A percentile compares a stretch with the other conserved stretches of the same genome.
These are phyloP conservation scores for Centropus bengalensis DNA, from an alignment of 2,113 vertebrate genomes.

Conservation along the genomic window DNA sequence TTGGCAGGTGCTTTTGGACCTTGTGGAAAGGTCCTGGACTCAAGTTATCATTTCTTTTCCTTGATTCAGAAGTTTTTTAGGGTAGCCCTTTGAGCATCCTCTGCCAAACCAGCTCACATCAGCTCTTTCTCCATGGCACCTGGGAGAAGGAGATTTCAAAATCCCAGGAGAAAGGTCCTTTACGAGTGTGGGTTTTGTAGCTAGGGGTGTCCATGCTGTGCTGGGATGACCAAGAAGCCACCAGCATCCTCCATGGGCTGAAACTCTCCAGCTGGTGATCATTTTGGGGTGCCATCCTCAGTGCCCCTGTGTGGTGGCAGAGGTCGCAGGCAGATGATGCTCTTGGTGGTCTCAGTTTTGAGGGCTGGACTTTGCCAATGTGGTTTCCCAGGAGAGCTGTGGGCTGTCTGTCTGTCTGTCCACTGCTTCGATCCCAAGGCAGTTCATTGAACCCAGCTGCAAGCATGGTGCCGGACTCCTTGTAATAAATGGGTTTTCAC, in stretches of 20 bases:
- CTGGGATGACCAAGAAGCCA: fast-evolving
- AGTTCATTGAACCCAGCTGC: neutral
- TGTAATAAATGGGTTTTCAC: neutral
- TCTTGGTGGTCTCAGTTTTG: fast-evolving
- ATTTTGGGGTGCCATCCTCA: neutral
- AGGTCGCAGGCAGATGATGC: fast-evolving
- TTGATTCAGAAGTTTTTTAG: neutral
- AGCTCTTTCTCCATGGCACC: neutral
- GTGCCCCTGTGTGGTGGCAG: fast-evolving
- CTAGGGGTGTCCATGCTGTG: neutral
- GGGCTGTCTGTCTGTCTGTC: neutral
- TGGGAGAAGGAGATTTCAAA: neutral
- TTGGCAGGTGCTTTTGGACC: neutral
- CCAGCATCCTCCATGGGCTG: neutral
- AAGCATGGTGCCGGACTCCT: neutral
- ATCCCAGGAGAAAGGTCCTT: neutral
- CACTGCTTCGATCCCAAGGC: fast-evolving
- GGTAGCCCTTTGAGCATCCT: neutral
- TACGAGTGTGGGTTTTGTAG: neutral
- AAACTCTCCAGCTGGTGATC: fast-evolving
- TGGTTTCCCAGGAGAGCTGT: neutral
- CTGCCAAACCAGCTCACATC: fast-evolving
- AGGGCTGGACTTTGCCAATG: fast-evolving
- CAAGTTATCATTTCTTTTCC: neutral
- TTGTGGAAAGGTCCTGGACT: neutral